Evolutionary conservation across 2,888 invertebrate genomes (phyloP).

Genomic region (Leptinotarsa haldemani): DNA sequence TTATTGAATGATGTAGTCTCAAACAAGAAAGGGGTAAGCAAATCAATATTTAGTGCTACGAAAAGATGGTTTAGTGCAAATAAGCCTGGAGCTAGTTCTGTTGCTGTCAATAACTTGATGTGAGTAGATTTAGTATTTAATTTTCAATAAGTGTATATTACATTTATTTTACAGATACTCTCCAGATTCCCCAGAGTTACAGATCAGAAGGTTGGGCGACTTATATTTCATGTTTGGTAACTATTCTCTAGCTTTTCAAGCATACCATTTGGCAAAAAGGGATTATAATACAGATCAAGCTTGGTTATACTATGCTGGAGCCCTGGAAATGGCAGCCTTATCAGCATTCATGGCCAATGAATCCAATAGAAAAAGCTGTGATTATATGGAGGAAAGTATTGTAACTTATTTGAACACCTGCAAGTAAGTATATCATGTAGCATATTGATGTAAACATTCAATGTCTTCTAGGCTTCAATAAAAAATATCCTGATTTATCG

Average conservation of each 20-base stretch:
- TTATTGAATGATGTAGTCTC: conserved; percentile 82
- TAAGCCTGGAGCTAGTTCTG: conserved; percentile 81
- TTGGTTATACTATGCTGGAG: conserved; percentile 97
- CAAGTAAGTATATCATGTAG: conserved; percentile 70
- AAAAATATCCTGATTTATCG: too few relatives aligned
- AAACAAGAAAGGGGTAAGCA: conserved; percentile 91
- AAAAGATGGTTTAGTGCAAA: conserved; percentile 95
- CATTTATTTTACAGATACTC: conserved; percentile 72
- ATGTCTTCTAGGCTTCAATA: neutral
- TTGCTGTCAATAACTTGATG: conserved; percentile 85
- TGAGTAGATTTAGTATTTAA: conserved; percentile 66
- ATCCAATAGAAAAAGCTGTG: conserved; percentile 80
- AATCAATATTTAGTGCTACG: conserved; percentile 92
- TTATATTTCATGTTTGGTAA: conserved; percentile 96
- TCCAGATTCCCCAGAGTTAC: conserved; percentile 88
- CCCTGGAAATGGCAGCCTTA: conserved; percentile 95
- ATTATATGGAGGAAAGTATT: conserved; percentile 96
- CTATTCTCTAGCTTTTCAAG: conserved; percentile 91
- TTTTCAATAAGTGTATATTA: conserved; percentile 16
- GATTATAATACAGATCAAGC: conserved; percentile 98
- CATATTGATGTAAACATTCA: conserved; percentile 13
- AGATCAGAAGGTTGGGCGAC: conserved; percentile 92
- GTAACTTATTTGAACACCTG: conserved; percentile 90
- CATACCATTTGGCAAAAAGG: conserved; percentile 96
- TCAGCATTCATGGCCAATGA: conserved; percentile 91